Evolutionary conservation across 2,113 vertebrate genomes (phyloP), one percentile per base, ranked within the genome.

Genomic region (Clarias gariepinus): DNA sequence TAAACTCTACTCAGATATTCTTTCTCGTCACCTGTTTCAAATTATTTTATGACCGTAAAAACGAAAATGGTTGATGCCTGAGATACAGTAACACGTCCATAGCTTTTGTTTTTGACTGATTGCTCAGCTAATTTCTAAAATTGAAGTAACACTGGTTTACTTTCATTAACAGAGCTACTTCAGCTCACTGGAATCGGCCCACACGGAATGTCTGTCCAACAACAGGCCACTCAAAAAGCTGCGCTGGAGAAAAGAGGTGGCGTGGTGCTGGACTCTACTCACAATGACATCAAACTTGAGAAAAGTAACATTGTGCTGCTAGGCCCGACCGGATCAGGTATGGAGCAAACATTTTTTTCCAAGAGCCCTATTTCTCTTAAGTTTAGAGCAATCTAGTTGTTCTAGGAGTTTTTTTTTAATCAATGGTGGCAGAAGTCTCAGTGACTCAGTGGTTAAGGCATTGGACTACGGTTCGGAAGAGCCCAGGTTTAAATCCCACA

Each of bases 231-330:
- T 91, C 96, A 97, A 87, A 95, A 96, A 80, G 92, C 94, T 88
- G 95, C 95, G 89, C 95, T 94, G 90, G 96, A 97, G 88, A 96
- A 95, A 89, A 92, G 96, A 91, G 97, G 96, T 90, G 96, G 96
- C 5, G 96, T 97, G 90, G 94, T 97, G 12, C 91, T 97, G 83
- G 96, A 97, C 93, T 96, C 96, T 57, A 82, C 93, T 81, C 94
- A 95, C 3, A 95, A 95, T 61, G 95, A 96, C 81, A 97, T 97
- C 89, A 96, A 96, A 90, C 96, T 97, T 91, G 96, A 97, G 92
- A 97, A 97, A 93, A 97, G 97, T 94, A 97, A 97, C 90, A 96
- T 97, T 91, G 93, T 97, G 92, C 95, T 97, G 88, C 95, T 97
- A 90, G 97, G 97, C 91, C 96, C 97, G 91, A 97, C 97, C 84